Conservation (phyloP, 2,888 invertebrate genomes). For the Fabriciana adippe region DNA sequence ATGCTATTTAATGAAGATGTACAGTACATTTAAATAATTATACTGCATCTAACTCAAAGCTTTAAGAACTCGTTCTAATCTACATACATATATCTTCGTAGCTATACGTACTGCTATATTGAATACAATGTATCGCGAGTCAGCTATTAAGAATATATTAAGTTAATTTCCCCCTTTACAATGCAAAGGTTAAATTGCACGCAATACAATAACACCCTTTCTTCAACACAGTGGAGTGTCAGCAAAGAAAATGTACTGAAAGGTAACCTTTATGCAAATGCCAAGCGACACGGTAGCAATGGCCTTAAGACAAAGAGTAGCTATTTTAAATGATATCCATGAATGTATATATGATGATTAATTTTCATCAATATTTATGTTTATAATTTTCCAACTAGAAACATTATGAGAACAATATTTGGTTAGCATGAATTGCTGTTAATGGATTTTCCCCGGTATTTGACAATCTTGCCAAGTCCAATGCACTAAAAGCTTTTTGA, state of each 20-base stretch:
- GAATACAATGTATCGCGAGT: neutral
- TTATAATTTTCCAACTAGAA: slow-evolving; percentile 3
- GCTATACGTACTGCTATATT: neutral
- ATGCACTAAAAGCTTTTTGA: slow-evolving; percentile 76
- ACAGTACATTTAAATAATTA: neutral
- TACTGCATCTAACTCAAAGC: neutral
- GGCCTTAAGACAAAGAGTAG: slow-evolving; percentile 80
- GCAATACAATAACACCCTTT: slow-evolving; percentile 74
- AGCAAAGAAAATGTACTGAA: slow-evolving; percentile 73
- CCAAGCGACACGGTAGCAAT: slow-evolving; percentile 69
- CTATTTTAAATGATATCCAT: neutral
- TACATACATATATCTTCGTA: too few relatives aligned
- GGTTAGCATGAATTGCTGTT: slow-evolving; percentile 50
- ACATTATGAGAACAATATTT: slow-evolving; percentile 12
- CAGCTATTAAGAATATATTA: slow-evolving; percentile 33
- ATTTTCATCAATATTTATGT: slow-evolving; percentile 5
- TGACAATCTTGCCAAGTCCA: slow-evolving; percentile 56
- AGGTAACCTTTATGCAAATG: slow-evolving; percentile 79
- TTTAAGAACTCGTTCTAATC: neutral
- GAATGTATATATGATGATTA: neutral
- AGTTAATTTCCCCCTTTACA: slow-evolving; percentile 46
- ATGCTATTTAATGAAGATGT: slow-evolving; percentile 3
- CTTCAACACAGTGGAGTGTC: slow-evolving; percentile 67
- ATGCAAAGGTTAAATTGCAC: slow-evolving; percentile 65
- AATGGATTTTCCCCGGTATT: slow-evolving; percentile 69